Percentiles rank a stretch among this genome's conserved stretches.
Evolutionary conservation across 1,140 invertebrate genomes (phyloP).

Genomic region (Maconellicoccus hirsutus): DNA sequence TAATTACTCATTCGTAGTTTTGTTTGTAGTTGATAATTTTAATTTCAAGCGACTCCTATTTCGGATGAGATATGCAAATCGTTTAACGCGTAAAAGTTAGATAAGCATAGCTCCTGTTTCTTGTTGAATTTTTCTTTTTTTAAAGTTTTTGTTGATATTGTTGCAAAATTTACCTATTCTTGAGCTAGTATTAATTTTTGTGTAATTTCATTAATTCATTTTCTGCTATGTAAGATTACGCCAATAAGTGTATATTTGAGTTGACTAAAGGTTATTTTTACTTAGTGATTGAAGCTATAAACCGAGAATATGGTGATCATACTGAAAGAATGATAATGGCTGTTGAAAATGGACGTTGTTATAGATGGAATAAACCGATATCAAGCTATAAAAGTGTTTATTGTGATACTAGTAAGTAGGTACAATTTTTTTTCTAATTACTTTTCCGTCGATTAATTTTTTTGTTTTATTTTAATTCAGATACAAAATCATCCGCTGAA

Average conservation of each 20-base stretch:
- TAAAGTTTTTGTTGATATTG: too few relatives aligned
- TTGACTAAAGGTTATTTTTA: slow-evolving; percentile 25
- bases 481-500: slow-evolving; percentile 4
- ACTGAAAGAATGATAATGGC: slow-evolving; percentile 48
- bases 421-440: neutral
- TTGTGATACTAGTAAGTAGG: neutral
- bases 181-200: too few relatives aligned
- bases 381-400: neutral
- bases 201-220: too few relatives aligned
- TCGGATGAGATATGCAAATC: too few relatives aligned
- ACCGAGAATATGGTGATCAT: slow-evolving; percentile 55
- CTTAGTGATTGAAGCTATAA: slow-evolving; percentile 63
- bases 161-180: too few relatives aligned
- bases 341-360: slow-evolving; percentile 47
- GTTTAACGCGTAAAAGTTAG: too few relatives aligned
- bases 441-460: neutral
- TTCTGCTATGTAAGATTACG: too few relatives aligned
- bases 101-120: too few relatives aligned
- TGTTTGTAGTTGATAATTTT: neutral
- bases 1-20: slow-evolving; percentile 37
- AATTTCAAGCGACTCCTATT: too few relatives aligned
- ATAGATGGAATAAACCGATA: slow-evolving; percentile 36
- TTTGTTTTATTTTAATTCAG: neutral
- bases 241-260: too few relatives aligned
- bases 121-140: too few relatives aligned